Evolutionary conservation across 37 sponge, comb jelly and placozoan species (phyloP).

Genomic region (Eunapius fragilis): DNA sequence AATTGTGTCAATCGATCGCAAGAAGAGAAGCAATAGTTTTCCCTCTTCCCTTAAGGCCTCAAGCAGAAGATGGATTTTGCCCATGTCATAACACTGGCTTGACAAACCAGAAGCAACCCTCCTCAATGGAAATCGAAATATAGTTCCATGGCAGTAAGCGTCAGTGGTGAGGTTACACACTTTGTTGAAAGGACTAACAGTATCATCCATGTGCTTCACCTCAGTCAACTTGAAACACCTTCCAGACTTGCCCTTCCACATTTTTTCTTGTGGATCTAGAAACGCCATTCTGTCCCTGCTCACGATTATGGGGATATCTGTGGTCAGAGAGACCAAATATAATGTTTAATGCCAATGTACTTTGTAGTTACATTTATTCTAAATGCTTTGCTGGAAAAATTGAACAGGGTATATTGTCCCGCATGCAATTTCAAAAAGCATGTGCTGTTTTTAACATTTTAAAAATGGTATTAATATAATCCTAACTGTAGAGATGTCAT

Average conservation of each 20-base stretch:
- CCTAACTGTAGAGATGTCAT: too few species aligned
- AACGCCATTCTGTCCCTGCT: constrained; percentile 28
- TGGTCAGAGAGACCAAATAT: not conserved
- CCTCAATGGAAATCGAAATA: constrained; percentile 67
- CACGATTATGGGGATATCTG: constrained; percentile 36
- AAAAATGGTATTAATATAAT: too few species aligned
- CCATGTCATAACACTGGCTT: constrained; percentile 5
- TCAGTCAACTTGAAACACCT: not conserved
- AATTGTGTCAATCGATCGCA: constrained; percentile 21
- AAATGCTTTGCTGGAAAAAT: too few species aligned
- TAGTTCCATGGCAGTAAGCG: not conserved
- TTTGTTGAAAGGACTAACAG: constrained; percentile 4
- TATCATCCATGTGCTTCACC: not conserved
- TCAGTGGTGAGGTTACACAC: not conserved
- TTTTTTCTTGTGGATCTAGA: constrained; percentile 43
- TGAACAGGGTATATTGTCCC: too few species aligned
- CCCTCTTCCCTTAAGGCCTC: constrained; percentile 37
- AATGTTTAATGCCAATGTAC: too few species aligned
- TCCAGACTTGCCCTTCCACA: constrained; percentile 31
- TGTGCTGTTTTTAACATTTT: too few species aligned
- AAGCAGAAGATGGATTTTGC: constrained; percentile 3
- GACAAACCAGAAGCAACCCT: constrained; percentile 12
- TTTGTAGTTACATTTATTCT: too few species aligned
- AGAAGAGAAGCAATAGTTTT: constrained; percentile 39
- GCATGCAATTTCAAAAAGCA: too few species aligned